Conservation (phyloP, 1,140 invertebrate genomes). For the Ruditapes philippinarum region DNA sequence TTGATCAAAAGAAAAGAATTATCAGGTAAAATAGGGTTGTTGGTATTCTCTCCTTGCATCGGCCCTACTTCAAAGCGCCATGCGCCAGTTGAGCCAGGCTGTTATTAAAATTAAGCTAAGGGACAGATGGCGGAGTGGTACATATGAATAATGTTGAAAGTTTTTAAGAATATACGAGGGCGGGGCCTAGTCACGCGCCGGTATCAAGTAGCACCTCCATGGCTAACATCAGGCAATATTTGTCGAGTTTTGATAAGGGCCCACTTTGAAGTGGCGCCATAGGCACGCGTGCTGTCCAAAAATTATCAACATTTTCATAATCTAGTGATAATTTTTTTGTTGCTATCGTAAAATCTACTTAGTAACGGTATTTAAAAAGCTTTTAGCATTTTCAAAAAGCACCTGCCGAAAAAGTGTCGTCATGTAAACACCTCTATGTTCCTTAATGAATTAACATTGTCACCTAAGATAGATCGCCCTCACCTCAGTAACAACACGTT, state of each 20-base stretch:
- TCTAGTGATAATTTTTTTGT: constrained; percentile 60
- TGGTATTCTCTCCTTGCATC: neutral
- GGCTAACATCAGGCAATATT: constrained; percentile 49
- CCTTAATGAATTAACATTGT: constrained; percentile 20
- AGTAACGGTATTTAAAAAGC: constrained; percentile 66
- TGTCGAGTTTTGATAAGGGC: constrained; percentile 51
- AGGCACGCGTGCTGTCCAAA: constrained; percentile 52
- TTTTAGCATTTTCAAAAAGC: constrained; percentile 14
- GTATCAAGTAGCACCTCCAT: constrained; percentile 31
- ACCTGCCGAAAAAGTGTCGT: neutral
- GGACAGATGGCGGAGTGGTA: constrained; percentile 47
- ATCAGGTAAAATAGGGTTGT: constrained; percentile 45
- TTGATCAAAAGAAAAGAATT: constrained; percentile 51
- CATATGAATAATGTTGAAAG: constrained; percentile 18
- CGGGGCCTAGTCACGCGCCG: constrained; percentile 30
- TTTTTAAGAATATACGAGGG: neutral
- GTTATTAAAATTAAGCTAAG: constrained; percentile 38
- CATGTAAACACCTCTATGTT: neutral
- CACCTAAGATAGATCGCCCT: constrained; percentile 20
- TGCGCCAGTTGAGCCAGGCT: neutral
- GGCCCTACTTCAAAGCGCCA: constrained; percentile 44
- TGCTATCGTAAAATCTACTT: constrained; percentile 54
- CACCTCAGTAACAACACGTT: neutral
- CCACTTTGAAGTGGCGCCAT: constrained; percentile 59
- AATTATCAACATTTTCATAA: constrained; percentile 62